Percentiles rank a stretch among this genome's conserved stretches.
phyloP scores from a whole-genome alignment of 1,140 invertebrate species.

The Reticulitermes speratus region DNA sequence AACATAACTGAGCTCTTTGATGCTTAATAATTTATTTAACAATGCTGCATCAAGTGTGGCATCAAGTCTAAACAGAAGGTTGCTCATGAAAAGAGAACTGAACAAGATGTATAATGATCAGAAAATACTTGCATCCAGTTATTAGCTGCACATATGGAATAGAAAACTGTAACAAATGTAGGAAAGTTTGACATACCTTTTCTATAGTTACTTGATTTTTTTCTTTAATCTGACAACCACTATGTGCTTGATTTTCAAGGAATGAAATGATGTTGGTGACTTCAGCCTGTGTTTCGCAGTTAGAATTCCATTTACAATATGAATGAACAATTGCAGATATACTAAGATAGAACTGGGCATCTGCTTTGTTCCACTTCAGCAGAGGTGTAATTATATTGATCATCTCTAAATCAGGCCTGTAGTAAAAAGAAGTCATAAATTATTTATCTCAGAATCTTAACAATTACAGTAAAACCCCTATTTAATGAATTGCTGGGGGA shows the following conservation, averaged over 20 bases:
- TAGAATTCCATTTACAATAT: constrained; percentile 58
- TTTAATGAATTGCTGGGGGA: no score
- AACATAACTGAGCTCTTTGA: no score
- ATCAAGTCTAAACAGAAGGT: no score
- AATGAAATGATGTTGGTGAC: background rate
- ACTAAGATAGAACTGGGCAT: constrained; percentile 64
- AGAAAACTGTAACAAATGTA: background rate
- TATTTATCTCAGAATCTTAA: no score
- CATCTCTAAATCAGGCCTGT: constrained; percentile 27
- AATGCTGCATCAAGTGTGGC: no score
- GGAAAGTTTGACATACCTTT: background rate
- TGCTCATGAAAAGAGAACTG: no score
- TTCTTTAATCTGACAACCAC: background rate
- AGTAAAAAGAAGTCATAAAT: background rate
- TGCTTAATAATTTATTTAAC: no score
- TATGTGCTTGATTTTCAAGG: background rate
- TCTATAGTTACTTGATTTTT: background rate
- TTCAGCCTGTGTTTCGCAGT: constrained; percentile 46
- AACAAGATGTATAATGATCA: no score
- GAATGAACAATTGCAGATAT: constrained; percentile 70
- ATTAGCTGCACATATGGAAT: no score
- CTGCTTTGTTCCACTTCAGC: constrained; percentile 44
- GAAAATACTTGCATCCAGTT: no score
- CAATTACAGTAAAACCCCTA: no score
- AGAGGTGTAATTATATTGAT: constrained; percentile 42